phyloP scores from a whole-genome alignment of 2,888 invertebrate genomes.

The Clanis bilineata region DNA sequence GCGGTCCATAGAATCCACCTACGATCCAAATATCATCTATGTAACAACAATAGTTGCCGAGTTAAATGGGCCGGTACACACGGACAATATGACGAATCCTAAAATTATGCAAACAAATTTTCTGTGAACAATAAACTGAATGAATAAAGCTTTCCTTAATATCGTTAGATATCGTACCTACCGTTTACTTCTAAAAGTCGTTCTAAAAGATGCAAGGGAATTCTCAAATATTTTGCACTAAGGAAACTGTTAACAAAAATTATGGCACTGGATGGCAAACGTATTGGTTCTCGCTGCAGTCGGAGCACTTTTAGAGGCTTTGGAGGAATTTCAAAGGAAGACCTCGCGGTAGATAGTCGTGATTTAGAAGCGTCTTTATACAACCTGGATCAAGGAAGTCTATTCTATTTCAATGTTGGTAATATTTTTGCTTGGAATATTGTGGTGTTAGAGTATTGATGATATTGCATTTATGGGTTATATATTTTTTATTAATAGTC shows the following conservation, averaged over 20 bases:
- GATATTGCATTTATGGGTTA: background rate
- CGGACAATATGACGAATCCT: too few species aligned
- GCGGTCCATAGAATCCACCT: too few species aligned
- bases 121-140: too few species aligned
- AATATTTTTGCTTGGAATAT: background rate
- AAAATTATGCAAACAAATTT: too few species aligned
- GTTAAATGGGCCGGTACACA: too few species aligned
- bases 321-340: constrained; percentile 33
- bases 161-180: background rate
- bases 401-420: background rate
- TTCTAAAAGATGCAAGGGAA: constrained; percentile 31
- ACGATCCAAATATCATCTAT: too few species aligned
- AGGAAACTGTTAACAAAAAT: constrained; percentile 58
- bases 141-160: background rate
- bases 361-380: constrained; percentile 32
- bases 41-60: too few species aligned
- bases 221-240: constrained; percentile 44
- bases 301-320: constrained; percentile 53
- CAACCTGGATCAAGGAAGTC: background rate
- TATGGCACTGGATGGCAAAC: constrained; percentile 45
- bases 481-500: too few species aligned
- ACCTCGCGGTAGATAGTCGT: constrained; percentile 30
- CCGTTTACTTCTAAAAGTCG: constrained; percentile 24
- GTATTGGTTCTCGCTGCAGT: constrained; percentile 44
- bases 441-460: background rate